Evolutionary conservation across 92 coral and sea anemone genomes (phyloP).

Genomic region (Epizoanthus rinbou): DNA sequence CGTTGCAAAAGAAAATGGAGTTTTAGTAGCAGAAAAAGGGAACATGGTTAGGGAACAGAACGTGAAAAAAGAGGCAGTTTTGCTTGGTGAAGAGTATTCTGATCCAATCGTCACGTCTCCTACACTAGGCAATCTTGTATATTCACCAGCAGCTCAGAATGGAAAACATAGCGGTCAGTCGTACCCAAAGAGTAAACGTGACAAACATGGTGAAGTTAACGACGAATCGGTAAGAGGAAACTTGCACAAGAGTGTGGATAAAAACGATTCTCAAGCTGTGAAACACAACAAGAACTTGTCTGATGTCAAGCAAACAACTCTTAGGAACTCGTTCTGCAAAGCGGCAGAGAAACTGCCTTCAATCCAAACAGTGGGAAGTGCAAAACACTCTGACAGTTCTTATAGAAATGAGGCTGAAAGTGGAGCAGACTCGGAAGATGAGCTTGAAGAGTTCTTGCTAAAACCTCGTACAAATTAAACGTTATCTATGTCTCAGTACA

Average conservation of each 20-base stretch:
- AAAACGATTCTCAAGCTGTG: background rate
- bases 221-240: background rate
- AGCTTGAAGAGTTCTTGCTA: conserved; percentile 32
- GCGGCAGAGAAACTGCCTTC: background rate
- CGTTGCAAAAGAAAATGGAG: background rate
- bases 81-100: background rate
- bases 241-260: background rate
- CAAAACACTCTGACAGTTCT: background rate
- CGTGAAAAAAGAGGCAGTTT: background rate
- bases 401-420: background rate
- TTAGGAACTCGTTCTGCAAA: background rate
- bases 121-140: background rate
- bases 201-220: background rate
- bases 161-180: background rate
- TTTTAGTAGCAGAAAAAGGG: background rate
- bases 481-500: background rate
- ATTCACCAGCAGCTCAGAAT: background rate
- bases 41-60: background rate
- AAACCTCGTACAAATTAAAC: conserved; percentile 5
- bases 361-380: background rate
- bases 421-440: conserved; percentile 33
- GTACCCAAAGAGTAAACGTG: background rate
- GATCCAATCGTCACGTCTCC: background rate
- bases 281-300: background rate
- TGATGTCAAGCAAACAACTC: background rate